phyloP scores from a whole-genome alignment of 30 jellyfish, hydroid and myxozoan genomes.

The Cassiopea andromeda region DNA sequence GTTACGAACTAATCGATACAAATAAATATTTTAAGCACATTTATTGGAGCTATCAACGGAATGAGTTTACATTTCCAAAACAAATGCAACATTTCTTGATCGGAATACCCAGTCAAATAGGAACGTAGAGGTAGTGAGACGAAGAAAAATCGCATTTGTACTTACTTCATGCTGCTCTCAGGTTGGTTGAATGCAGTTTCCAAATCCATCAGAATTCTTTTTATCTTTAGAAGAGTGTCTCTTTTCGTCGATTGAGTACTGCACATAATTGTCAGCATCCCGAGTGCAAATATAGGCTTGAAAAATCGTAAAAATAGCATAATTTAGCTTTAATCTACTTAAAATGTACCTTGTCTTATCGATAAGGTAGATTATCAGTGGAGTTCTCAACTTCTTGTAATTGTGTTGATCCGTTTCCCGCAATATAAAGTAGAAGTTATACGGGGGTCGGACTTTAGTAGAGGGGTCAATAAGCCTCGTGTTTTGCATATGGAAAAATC shows the following conservation, averaged over 20 bases:
- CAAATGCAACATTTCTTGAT: too few relatives aligned
- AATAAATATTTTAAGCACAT: too few relatives aligned
- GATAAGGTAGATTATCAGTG: neutral
- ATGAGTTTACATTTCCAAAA: too few relatives aligned
- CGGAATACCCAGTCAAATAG: too few relatives aligned
- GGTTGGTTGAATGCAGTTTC: constrained; percentile 22
- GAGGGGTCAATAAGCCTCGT: neutral
- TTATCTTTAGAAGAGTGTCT: constrained; percentile 15
- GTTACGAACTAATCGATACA: too few relatives aligned
- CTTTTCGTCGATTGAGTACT: constrained; percentile 19
- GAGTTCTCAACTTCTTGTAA: neutral
- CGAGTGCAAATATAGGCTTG: constrained; percentile 21
- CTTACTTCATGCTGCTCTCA: neutral
- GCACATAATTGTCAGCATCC: constrained; percentile 28
- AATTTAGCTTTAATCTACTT: constrained; percentile 12
- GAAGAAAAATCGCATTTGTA: neutral
- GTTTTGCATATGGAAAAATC: constrained; percentile 11
- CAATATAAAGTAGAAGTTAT: constrained; percentile 5
- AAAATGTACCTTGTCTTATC: constrained; percentile 14
- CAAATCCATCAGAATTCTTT: constrained; percentile 29
- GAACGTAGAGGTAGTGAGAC: neutral
- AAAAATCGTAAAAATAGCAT: constrained; percentile 32
- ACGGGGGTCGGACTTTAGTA: constrained; percentile 4
- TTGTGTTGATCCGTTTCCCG: constrained; percentile 4
- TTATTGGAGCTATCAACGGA: too few relatives aligned